A percentile compares a stretch with the other conserved stretches of the same genome.
Conservation (phyloP, 2,113 vertebrate genomes). For the Takifugu bimaculatus region DNA sequence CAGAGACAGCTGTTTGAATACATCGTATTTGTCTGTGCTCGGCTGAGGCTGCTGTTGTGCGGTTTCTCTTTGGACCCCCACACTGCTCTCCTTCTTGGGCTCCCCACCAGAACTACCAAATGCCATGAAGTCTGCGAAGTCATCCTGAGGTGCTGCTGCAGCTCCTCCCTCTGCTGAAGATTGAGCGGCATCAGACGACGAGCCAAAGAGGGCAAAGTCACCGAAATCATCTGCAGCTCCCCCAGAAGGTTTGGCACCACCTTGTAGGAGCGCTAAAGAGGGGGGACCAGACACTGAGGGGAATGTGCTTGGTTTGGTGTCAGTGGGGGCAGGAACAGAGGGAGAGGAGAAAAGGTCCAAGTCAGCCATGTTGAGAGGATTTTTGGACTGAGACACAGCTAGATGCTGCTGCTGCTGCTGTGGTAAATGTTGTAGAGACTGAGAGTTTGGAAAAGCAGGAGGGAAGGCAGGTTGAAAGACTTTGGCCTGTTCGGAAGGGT, state of each 20-base stretch:
- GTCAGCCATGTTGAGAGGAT: slow-evolving; percentile 87
- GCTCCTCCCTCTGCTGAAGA: slow-evolving; percentile 45
- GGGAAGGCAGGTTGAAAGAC: slow-evolving; percentile 82
- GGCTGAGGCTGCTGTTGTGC: slow-evolving; percentile 54
- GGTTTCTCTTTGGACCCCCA: slow-evolving; percentile 61
- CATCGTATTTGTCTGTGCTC: slow-evolving; percentile 81
- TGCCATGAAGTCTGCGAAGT: slow-evolving; percentile 98
- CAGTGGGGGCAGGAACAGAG: slow-evolving; percentile 45
- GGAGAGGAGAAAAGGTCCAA: slow-evolving; percentile 88
- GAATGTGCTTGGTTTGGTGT: slow-evolving; percentile 64
- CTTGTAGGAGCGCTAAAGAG: slow-evolving; percentile 60
- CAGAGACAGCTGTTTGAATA: slow-evolving; percentile 89
- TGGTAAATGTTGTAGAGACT: slow-evolving; percentile 79
- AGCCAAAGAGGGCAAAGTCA: slow-evolving; percentile 90
- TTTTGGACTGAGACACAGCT: slow-evolving; percentile 73
- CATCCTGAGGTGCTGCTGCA: slow-evolving; percentile 76
- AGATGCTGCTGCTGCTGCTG: slow-evolving; percentile 63
- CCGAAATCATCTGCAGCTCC: slow-evolving; percentile 85
- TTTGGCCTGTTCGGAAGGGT: slow-evolving; percentile 83
- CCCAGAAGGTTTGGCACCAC: slow-evolving; percentile 69
- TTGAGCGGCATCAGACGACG: slow-evolving; percentile 70
- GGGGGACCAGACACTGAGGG: slow-evolving; percentile 57
- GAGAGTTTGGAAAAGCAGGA: slow-evolving; percentile 76
- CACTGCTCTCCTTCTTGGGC: slow-evolving; percentile 57
- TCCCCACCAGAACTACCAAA: slow-evolving; percentile 81